Evolutionary conservation across 2,888 invertebrate genomes (phyloP).

Genomic region (Gastracanthus pulcherrimus): DNA sequence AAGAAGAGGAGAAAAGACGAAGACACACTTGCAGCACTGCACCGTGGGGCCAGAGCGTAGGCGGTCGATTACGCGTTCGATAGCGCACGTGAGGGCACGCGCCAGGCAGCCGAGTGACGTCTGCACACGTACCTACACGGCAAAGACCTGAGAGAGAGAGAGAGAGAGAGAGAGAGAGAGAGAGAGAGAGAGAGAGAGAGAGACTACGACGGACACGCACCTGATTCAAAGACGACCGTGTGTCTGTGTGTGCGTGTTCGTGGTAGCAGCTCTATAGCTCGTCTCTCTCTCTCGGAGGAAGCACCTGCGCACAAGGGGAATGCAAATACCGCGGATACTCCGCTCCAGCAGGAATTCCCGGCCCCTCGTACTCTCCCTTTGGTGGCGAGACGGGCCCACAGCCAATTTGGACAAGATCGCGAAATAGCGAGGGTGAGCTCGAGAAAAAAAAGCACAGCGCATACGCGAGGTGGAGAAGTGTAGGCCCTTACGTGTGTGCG

Average conservation of each 20-base stretch:
- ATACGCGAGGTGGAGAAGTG: too few relatives aligned
- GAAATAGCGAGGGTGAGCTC: not conserved
- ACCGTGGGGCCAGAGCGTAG: conserved; percentile 35
- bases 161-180: not conserved
- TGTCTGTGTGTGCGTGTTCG: too few relatives aligned
- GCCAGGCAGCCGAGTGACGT: conserved; percentile 39
- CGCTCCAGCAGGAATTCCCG: conserved; percentile 58
- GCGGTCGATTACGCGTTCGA: conserved; percentile 42
- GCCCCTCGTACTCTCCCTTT: conserved; percentile 22
- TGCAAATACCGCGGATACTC: conserved; percentile 59
- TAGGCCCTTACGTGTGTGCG: too few relatives aligned
- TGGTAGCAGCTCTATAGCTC: too few relatives aligned
- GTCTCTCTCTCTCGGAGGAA: too few relatives aligned
- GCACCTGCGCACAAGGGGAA: conserved; percentile 60
- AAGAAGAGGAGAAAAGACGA: not conserved
- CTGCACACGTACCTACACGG: not conserved
- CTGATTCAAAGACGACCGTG: too few relatives aligned
- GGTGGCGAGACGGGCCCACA: too few relatives aligned
- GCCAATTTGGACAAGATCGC: not conserved
- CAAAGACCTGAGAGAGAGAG: too few relatives aligned
- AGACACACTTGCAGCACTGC: conserved; percentile 52
- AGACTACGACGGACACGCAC: too few relatives aligned
- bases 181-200: too few relatives aligned
- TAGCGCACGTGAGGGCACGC: conserved; percentile 49
- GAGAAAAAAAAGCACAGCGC: too few relatives aligned